Conservation (phyloP, 2,797 vertebrate species). For the Cheirogaleus major region DNA sequence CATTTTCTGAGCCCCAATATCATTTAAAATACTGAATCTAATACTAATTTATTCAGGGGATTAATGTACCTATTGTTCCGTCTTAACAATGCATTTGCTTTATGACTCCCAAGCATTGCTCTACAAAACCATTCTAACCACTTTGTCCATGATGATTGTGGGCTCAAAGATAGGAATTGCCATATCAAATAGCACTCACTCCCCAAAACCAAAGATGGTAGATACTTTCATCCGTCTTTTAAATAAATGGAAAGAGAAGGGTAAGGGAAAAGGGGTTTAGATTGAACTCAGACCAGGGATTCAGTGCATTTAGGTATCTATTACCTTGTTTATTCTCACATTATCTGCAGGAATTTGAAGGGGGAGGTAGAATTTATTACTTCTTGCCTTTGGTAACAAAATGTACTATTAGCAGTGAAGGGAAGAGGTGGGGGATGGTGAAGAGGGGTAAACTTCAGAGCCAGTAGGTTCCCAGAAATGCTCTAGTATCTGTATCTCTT, state of each 20-base stretch:
- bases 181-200: background rate
- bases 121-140: background rate
- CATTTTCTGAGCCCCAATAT: background rate
- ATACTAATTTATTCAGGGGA: constrained; percentile 34
- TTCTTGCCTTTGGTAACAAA: background rate
- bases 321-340: background rate
- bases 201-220: background rate
- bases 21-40: constrained; percentile 29
- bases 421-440: background rate
- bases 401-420: background rate
- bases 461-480: background rate
- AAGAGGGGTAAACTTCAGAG: background rate
- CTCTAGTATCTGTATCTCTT: background rate
- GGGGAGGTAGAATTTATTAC: background rate
- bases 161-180: background rate
- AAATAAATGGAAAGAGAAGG: constrained; percentile 14
- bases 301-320: background rate
- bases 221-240: background rate
- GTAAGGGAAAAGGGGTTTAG: background rate
- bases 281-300: background rate
- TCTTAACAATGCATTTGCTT: constrained; percentile 50
- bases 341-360: background rate
- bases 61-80: constrained; percentile 39
- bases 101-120: background rate
- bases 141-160: background rate